These are phyloP conservation scores for Phalera bucephala DNA, from an alignment of 2,888 invertebrate species.

Conservation along the genomic window DNA sequence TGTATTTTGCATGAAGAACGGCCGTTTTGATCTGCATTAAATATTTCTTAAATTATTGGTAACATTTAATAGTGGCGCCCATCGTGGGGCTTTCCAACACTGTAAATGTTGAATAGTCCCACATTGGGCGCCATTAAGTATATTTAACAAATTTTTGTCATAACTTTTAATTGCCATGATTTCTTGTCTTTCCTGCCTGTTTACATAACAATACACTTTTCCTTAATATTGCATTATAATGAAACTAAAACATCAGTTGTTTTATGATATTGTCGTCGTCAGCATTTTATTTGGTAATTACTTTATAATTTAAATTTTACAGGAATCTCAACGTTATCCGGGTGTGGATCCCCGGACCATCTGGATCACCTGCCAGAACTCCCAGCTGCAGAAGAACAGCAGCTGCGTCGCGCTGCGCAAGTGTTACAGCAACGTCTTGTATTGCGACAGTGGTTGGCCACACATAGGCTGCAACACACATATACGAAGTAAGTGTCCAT, in stretches of 20 bases:
- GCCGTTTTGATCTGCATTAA: too few species aligned
- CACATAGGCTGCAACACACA: constrained; percentile 88
- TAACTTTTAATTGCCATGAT: too few species aligned
- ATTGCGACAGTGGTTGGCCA: constrained; percentile 92
- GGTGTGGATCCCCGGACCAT: constrained; percentile 90
- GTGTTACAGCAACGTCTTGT: constrained; percentile 92
- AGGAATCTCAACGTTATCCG: constrained; percentile 93
- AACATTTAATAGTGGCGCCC: too few species aligned
- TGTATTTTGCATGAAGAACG: constrained; percentile 1
- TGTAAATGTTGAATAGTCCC: too few species aligned
- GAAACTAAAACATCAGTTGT: constrained; percentile 10
- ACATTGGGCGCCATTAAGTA: constrained; percentile 31
- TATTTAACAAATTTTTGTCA: too few species aligned
- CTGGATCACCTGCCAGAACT: constrained; percentile 89
- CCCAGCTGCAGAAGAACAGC: constrained; percentile 92
- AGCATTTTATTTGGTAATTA: too few species aligned
- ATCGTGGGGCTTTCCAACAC: too few species aligned
- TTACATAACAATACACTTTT: too few species aligned
- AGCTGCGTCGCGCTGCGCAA: constrained; percentile 91
- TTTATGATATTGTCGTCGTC: too few species aligned
- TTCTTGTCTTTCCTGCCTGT: too few species aligned
- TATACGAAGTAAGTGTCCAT: constrained; percentile 85
- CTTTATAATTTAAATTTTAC: constrained; percentile 17
- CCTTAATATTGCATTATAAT: too few species aligned
- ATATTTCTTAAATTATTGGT: too few species aligned